Evolutionary conservation across 1,140 invertebrate species (phyloP), one percentile per base, ranked within the genome.

Genomic region (Oryzaephilus surinamensis): DNA sequence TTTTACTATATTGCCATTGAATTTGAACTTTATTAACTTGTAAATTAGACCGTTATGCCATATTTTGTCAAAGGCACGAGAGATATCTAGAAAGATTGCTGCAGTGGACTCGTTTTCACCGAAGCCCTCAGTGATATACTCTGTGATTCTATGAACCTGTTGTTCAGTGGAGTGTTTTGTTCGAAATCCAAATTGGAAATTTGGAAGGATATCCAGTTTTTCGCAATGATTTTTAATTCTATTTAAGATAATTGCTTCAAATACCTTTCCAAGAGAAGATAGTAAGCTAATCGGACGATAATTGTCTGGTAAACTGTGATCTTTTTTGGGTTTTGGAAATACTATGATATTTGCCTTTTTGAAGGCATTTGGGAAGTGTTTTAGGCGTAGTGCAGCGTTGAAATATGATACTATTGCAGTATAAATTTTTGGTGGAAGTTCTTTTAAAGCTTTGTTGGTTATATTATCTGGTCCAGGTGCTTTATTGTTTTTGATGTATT

Each of bases 41-140:
- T 52, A 37, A 3, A 53, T 6, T 1, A 56, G 32, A 7, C 43
- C 51, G 2, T 45, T 15, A 10, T 52, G 51, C 45, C 47, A 54
- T 8, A 54, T 48, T 32, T 30, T 35, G 40, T 57, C 51, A 32
- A 55, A 57, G 10, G 55, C 53, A 21, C 52, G 49, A 17, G 43
- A 40, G n/a, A 54, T 30, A 21, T 55, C 49, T 10, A 55, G 35
- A 16, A 50, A 48, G 2, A 49, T 13, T n/a, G 36, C 37, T 18
- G 11, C 36, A 16, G 48, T 51, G n/a, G 7, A 15, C 41, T 24
- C 28, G 8, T 24, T 10, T 8, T 3, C 8, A 1, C 11, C 11
- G 11, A 24, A 24, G 10, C 2, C 8, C 5, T 24, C 23, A n/a
- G 11, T 24, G 4, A 24, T 24, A 10, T 24, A n/a, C 3, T 24